Percentiles rank a stretch among this genome's conserved stretches.
Evolutionary conservation across 2,888 invertebrate genomes (phyloP).

Genomic region (Nephrotoma appendiculata): DNA sequence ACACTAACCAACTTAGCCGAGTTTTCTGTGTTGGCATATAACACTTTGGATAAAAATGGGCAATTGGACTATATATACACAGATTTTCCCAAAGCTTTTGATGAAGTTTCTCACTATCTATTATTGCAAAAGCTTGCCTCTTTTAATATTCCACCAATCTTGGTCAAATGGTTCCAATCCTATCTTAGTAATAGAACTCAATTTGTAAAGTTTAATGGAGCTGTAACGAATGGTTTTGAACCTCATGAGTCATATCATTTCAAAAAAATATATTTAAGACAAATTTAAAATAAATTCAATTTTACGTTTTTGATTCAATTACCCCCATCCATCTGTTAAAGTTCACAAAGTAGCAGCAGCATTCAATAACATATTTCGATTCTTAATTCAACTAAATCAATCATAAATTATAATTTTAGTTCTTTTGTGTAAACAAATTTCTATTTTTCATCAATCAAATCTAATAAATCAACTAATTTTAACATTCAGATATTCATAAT

Average conservation of each 20-base stretch:
- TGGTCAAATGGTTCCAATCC: no score
- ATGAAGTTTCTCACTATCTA: no score
- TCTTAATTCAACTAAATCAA: neutral
- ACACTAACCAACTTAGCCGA: no score
- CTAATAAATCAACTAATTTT: neutral
- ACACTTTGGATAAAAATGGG: no score
- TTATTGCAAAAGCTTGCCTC: no score
- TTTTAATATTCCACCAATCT: no score
- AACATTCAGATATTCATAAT: neutral
- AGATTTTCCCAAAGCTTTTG: no score
- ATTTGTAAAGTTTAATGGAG: no score
- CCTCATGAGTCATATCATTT: neutral
- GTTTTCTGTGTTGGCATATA: no score
- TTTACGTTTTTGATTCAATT: neutral
- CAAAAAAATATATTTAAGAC: neutral
- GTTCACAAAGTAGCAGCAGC: neutral
- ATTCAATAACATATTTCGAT: neutral
- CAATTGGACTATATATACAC: no score
- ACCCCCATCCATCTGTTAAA: neutral
- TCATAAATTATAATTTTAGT: neutral
- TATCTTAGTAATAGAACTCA: no score
- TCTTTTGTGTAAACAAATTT: neutral
- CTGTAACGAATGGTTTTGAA: no score
- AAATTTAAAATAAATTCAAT: neutral
- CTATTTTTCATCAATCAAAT: neutral